phyloP scores from a whole-genome alignment of 2,113 vertebrate genomes.

The Serilophus lunatus region DNA sequence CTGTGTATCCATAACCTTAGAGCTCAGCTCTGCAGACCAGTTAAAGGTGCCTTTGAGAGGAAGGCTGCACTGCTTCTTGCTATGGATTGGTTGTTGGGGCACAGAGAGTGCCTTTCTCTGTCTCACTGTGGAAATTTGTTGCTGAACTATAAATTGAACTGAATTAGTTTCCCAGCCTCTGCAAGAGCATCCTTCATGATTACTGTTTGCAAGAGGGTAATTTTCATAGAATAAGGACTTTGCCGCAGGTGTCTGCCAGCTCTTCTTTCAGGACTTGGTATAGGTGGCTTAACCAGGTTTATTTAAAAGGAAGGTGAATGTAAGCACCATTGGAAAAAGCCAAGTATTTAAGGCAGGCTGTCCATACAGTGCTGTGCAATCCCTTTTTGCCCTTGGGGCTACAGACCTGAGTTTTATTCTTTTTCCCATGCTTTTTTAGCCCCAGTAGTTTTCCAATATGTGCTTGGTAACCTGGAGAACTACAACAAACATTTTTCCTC shows the following conservation, averaged over 20 bases:
- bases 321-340: not conserved
- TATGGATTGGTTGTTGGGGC: not conserved
- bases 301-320: not conserved
- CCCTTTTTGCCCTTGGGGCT: not conserved
- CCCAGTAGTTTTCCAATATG: not conserved
- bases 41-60: not conserved
- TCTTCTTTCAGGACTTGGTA: not conserved
- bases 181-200: not conserved
- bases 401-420: not conserved
- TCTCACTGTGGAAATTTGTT: not conserved
- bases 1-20: not conserved
- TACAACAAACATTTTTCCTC: not conserved
- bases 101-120: not conserved
- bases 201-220: not conserved
- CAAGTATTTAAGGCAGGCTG: not conserved
- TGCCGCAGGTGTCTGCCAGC: not conserved
- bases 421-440: not conserved
- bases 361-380: not conserved
- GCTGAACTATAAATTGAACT: not conserved
- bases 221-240: not conserved
- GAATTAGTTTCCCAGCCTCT: not conserved
- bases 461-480: not conserved
- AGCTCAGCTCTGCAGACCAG: not conserved
- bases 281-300: not conserved
- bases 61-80: not conserved